phyloP scores from a whole-genome alignment of 2,113 vertebrate genomes.

The Megalops atlanticus region DNA sequence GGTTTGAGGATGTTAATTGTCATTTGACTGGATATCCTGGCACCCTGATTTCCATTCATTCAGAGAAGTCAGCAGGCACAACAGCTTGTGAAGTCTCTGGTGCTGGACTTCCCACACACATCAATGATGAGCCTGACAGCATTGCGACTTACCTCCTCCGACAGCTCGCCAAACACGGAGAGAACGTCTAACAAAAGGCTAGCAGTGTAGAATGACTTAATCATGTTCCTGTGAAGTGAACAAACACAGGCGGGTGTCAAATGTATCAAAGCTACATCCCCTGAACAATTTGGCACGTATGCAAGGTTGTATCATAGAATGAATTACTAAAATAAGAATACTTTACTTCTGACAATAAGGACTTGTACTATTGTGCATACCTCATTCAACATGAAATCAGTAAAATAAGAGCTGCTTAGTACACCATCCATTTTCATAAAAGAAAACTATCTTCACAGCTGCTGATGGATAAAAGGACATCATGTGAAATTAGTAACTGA shows the following conservation, averaged over 20 bases:
- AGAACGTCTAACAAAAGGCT: constrained; percentile 93
- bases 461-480: too few relatives aligned
- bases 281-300: not conserved
- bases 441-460: too few relatives aligned
- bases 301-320: not conserved
- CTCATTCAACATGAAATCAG: too few relatives aligned
- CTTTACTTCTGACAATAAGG: not conserved
- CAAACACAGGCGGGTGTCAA: not conserved
- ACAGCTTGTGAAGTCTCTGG: not conserved
- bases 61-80: not conserved
- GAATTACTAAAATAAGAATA: not conserved
- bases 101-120: constrained; percentile 27
- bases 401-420: too few relatives aligned
- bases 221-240: constrained; percentile 87
- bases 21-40: not conserved
- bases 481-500: too few relatives aligned
- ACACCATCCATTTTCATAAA: too few relatives aligned
- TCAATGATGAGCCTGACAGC: constrained; percentile 17
- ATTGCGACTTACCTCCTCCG: constrained; percentile 85
- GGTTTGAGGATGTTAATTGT: not conserved
- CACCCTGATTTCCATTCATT: not conserved
- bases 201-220: constrained; percentile 97
- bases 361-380: not conserved
- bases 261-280: not conserved
- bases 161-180: constrained; percentile 91